A percentile compares a stretch with the other conserved stretches of the same genome.
Conservation (phyloP, 2,113 vertebrate species). For the Chloropsis cyanopogon region DNA sequence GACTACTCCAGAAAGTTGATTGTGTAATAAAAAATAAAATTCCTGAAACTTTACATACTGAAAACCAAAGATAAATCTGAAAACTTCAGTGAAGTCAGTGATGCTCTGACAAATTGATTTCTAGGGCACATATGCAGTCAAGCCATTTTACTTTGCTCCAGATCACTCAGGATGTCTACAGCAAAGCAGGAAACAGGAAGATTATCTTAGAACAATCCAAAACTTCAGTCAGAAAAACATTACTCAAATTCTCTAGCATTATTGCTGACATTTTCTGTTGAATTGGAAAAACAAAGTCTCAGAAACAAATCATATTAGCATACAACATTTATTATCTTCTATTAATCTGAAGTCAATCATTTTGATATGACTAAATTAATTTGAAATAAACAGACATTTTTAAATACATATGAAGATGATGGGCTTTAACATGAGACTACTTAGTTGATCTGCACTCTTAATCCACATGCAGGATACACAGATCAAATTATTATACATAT, state of each 20-base stretch:
- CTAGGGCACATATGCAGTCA: neutral
- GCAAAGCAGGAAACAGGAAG: neutral
- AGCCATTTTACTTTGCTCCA: neutral
- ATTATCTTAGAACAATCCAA: neutral
- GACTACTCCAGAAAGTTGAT: neutral
- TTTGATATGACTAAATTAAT: constrained; percentile 61
- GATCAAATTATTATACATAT: constrained; percentile 47
- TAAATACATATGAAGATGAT: constrained; percentile 50
- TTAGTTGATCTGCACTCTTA: constrained; percentile 48
- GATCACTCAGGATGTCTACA: neutral
- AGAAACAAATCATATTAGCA: constrained; percentile 16
- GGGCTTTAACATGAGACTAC: constrained; percentile 28
- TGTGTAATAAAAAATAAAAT: neutral
- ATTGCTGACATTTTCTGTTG: neutral
- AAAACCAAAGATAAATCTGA: neutral
- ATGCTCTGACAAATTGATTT: neutral
- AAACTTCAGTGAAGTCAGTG: neutral
- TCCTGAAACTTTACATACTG: neutral
- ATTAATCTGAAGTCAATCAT: constrained; percentile 52
- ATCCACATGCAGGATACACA: constrained; percentile 68
- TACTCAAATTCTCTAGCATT: neutral
- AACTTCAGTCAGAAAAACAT: neutral
- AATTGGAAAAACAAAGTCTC: constrained; percentile 38
- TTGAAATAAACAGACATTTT: constrained; percentile 56
- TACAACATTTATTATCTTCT: constrained; percentile 72